These are phyloP conservation scores for Zaprionus inermis DNA, from an alignment of 1,140 invertebrate genomes.

Conservation along the genomic window DNA sequence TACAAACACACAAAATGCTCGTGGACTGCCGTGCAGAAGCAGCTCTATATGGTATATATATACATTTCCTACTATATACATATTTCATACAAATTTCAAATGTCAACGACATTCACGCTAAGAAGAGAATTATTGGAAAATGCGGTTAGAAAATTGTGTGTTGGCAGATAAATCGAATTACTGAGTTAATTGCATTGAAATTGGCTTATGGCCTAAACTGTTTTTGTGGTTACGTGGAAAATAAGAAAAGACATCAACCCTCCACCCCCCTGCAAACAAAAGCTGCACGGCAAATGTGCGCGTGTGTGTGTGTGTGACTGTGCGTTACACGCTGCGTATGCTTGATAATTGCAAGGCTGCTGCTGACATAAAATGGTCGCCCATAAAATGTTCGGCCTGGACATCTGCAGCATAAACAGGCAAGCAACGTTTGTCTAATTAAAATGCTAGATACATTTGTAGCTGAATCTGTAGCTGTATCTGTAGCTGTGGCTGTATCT, in stretches of 20 bases:
- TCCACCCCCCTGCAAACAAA: background rate
- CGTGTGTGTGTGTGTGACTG: background rate
- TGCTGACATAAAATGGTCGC: background rate
- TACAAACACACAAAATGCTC: background rate
- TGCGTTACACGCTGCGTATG: slow-evolving; percentile 19
- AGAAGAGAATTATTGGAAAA: slow-evolving; percentile 16
- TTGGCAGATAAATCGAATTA: slow-evolving; percentile 23
- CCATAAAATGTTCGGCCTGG: slow-evolving; percentile 8
- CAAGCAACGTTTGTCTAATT: slow-evolving; percentile 33
- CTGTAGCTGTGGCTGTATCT: background rate
- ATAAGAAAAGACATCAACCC: background rate
- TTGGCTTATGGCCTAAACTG: slow-evolving; percentile 28
- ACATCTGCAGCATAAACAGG: background rate
- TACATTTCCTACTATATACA: background rate
- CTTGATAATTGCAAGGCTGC: slow-evolving; percentile 21
- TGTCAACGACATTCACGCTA: background rate
- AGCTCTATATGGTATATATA: background rate
- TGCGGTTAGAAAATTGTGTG: slow-evolving; percentile 7
- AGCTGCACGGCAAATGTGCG: background rate
- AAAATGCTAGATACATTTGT: slow-evolving; percentile 43
- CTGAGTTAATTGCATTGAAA: slow-evolving; percentile 37
- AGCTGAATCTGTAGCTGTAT: background rate
- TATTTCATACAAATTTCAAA: slow-evolving; percentile 26
- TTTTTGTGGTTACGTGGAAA: slow-evolving; percentile 4
- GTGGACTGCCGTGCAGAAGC: background rate